phyloP scores from a whole-genome alignment of 2,797 vertebrate genomes.

The Xiphorhynchus erythropygius region DNA sequence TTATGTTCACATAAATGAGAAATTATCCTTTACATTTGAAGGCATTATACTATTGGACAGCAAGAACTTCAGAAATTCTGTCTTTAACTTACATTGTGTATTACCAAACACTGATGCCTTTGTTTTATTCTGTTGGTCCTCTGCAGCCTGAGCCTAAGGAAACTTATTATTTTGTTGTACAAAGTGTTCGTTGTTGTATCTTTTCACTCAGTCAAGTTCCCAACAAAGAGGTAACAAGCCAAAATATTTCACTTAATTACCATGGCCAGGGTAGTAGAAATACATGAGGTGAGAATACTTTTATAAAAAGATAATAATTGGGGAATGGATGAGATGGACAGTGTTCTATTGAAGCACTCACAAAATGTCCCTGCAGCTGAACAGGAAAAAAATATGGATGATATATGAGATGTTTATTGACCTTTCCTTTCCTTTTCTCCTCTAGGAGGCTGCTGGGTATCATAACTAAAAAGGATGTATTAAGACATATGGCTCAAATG shows the following conservation, averaged over 20 bases:
- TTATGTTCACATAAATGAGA: neutral
- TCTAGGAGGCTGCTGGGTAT: slow-evolving; percentile 94
- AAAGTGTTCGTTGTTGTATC: neutral
- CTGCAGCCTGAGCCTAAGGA: neutral
- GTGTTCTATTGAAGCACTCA: neutral
- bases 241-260: neutral
- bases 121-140: neutral
- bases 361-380: neutral
- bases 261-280: neutral
- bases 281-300: neutral
- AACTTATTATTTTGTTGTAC: neutral
- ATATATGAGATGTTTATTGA: slow-evolving; percentile 39
- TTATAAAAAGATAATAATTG: neutral
- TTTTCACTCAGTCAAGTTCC: neutral
- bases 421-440: slow-evolving; percentile 50
- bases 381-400: neutral
- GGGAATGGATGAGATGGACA: neutral
- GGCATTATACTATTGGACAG: neutral
- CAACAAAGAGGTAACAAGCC: neutral
- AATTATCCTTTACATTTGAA: neutral
- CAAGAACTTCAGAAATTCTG: neutral
- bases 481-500: slow-evolving; percentile 98
- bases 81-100: neutral
- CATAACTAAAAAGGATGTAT: slow-evolving; percentile 98
- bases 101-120: neutral